Evolutionary conservation across 1,140 invertebrate species (phyloP), one percentile per base, ranked within the genome.

Genomic region (Homalodisca vitripennis): DNA sequence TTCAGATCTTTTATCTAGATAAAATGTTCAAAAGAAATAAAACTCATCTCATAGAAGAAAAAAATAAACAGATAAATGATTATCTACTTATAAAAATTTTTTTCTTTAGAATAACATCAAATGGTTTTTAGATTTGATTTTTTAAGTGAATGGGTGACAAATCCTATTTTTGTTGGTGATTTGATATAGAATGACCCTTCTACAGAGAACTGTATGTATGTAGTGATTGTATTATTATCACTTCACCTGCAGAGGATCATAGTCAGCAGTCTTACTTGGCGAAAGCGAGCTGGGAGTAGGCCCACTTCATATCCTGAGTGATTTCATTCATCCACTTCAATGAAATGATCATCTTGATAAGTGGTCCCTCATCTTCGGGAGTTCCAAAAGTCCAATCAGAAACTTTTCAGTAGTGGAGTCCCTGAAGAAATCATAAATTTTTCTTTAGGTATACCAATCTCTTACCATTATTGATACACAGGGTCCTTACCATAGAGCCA

Each of bases 361-460:
- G 86, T 81, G 12, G 85, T 85, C 67, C n/a, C n/a, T 92, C 88
- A 82, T 97, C 94, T 51, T 88, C 85, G 0, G 95, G 94, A 65
- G 95, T 81, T 82, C 98, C 95, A 79, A 98, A 94, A 65, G 97
- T 82, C 69, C 89, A 88, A 27, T 98, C 86, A 60, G 98, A 79
- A 2, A 89, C 84, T 79, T n/a, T 94, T 84, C 0, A 90, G 79
- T 22, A 89, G 74, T 12, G 80, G 79, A 32, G 81, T 76, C n/a
- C 87, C 84, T 85, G 71, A 20, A 79, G 69, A 22, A 60, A 10
- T 14, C 29, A 60, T 6, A 53, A 12, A 57, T n/a, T n/a, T n/a
- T n/a, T n/a, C n/a, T n/a, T n/a, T n/a, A n/a, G n/a, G n/a, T n/a
- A n/a, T n/a, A n/a, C n/a, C n/a, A n/a, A n/a, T n/a, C n/a, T n/a